A percentile compares a stretch with the other conserved stretches of the same genome.
Conservation (phyloP, 2,113 vertebrate genomes). For the Taxidea taxus region DNA sequence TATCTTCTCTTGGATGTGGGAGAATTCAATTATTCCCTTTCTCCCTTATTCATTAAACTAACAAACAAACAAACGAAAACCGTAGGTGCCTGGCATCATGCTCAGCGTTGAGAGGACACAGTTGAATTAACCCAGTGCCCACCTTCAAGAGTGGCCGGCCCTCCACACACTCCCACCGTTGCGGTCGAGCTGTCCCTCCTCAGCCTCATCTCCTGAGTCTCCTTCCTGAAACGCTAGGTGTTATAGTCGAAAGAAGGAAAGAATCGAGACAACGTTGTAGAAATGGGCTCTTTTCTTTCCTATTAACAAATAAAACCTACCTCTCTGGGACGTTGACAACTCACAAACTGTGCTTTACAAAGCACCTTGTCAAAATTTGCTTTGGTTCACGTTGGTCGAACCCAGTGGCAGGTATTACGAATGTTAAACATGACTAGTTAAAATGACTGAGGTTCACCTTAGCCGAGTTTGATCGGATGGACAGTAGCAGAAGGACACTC, state of each 20-base stretch:
- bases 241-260: background rate
- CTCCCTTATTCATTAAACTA: background rate
- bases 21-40: background rate
- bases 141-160: accelerated
- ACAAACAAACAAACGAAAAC: background rate
- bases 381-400: background rate
- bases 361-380: background rate
- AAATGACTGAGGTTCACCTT: background rate
- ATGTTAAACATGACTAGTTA: background rate
- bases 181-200: background rate
- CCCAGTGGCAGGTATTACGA: background rate
- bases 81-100: background rate
- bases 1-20: background rate
- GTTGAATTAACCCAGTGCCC: background rate
- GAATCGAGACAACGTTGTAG: background rate
- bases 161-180: accelerated
- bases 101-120: background rate
- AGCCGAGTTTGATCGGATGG: background rate
- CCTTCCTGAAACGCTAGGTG: background rate
- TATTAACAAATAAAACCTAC: background rate
- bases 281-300: background rate
- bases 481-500: background rate
- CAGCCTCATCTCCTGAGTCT: background rate
- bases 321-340: background rate
- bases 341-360: background rate